A percentile compares a stretch with the other conserved stretches of the same genome.
These are phyloP conservation scores for Mus spicilegus DNA, from an alignment of 2,113 vertebrate species.

Conservation along the genomic window DNA sequence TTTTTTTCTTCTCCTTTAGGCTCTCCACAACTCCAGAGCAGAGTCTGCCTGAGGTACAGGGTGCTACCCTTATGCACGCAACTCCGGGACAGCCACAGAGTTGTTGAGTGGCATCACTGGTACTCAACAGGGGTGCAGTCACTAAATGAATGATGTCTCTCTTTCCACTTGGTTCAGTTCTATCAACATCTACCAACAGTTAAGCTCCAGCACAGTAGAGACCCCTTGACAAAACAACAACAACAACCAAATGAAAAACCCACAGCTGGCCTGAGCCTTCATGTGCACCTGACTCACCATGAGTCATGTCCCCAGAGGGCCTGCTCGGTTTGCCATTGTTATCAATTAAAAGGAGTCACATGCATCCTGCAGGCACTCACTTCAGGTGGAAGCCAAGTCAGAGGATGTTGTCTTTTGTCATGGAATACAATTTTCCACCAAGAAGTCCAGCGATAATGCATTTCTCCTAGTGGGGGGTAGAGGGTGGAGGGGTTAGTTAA, in stretches of 20 bases:
- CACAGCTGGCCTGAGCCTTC: constrained; percentile 2
- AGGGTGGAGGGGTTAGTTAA: background rate
- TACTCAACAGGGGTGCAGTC: background rate
- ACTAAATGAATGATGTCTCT: background rate
- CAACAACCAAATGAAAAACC: background rate
- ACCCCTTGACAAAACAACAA: background rate
- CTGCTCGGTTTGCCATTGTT: background rate
- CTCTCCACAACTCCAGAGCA: background rate
- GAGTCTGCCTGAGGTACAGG: background rate
- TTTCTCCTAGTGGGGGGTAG: rapidly evolving
- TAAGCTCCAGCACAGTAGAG: background rate
- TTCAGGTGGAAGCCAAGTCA: constrained; percentile 9
- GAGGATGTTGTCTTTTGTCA: background rate
- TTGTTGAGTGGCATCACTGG: background rate
- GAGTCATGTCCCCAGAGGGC: constrained; percentile 57
- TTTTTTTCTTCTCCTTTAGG: background rate
- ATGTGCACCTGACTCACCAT: constrained; percentile 47
- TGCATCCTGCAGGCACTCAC: background rate
- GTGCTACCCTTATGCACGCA: rapidly evolving
- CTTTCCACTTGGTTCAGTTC: background rate
- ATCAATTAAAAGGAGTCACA: background rate
- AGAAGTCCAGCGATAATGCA: background rate
- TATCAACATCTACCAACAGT: background rate
- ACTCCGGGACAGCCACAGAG: background rate
- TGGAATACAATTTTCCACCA: background rate